Conservation (phyloP, 2,797 vertebrate species). For the Avahi laniger region DNA sequence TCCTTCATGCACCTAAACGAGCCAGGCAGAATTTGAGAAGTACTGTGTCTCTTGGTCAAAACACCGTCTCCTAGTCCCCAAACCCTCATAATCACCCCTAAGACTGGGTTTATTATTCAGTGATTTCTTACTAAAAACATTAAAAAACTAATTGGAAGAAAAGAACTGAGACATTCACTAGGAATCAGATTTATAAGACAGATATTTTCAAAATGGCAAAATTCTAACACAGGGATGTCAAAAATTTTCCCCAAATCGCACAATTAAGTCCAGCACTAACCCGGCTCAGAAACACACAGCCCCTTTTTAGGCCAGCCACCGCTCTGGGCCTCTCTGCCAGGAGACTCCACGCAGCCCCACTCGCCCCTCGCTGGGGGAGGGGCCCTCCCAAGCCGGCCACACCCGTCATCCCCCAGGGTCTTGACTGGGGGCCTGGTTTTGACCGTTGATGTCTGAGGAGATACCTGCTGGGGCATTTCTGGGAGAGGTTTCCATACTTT, state of each 20-base stretch:
- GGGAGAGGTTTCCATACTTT: not conserved
- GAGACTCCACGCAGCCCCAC: not conserved
- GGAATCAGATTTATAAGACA: not conserved
- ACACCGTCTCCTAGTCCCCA: not conserved
- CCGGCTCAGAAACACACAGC: not conserved
- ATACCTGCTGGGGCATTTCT: not conserved
- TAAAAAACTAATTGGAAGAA: not conserved
- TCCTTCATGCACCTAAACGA: not conserved
- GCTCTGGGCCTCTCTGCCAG: not conserved
- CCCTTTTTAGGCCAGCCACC: no score
- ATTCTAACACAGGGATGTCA: not conserved
- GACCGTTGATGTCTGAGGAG: not conserved
- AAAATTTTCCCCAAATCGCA: not conserved
- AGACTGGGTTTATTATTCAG: not conserved
- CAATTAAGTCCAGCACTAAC: not conserved
- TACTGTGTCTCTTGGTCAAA: not conserved
- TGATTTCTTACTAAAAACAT: not conserved
- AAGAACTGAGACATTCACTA: not conserved
- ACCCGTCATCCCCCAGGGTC: not conserved
- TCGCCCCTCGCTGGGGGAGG: not conserved
- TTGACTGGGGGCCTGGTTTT: not conserved
- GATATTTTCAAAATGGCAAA: slow-evolving; percentile 7
- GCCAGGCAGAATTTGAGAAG: not conserved
- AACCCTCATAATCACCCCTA: not conserved
- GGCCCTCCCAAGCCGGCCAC: not conserved